These are phyloP conservation scores for Pomatostomus ruficeps DNA, from an alignment of 2,113 vertebrate species.

Conservation along the genomic window DNA sequence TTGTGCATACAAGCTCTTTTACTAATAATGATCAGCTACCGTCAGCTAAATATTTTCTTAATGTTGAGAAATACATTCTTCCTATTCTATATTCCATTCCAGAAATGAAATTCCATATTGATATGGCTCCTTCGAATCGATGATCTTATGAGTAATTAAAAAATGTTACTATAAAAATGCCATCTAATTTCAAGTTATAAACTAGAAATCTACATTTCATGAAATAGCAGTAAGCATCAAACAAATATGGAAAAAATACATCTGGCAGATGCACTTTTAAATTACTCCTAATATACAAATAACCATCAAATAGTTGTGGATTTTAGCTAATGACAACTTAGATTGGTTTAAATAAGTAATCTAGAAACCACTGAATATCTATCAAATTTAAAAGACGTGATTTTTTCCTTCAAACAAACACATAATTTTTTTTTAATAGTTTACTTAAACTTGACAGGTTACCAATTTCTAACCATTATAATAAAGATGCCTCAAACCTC, in stretches of 20 bases:
- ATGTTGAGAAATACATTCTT: background rate
- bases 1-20: background rate
- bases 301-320: background rate
- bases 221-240: background rate
- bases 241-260: background rate
- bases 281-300: background rate
- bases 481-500: background rate
- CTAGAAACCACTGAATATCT: background rate
- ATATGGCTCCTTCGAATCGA: background rate
- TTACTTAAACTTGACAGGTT: background rate
- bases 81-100: background rate
- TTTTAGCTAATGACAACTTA: background rate
- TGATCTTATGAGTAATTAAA: background rate
- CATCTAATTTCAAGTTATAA: background rate
- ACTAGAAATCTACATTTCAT: background rate
- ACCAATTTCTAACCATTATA: background rate
- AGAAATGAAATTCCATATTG: background rate
- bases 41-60: background rate
- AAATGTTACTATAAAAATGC: background rate
- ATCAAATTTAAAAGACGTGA: background rate
- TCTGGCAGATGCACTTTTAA: background rate
- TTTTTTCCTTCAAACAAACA: background rate
- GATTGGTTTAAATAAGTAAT: background rate
- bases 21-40: background rate
- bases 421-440: background rate